These are phyloP conservation scores for Perithous albicinctus DNA, from an alignment of 2,888 invertebrate species.

Conservation along the genomic window DNA sequence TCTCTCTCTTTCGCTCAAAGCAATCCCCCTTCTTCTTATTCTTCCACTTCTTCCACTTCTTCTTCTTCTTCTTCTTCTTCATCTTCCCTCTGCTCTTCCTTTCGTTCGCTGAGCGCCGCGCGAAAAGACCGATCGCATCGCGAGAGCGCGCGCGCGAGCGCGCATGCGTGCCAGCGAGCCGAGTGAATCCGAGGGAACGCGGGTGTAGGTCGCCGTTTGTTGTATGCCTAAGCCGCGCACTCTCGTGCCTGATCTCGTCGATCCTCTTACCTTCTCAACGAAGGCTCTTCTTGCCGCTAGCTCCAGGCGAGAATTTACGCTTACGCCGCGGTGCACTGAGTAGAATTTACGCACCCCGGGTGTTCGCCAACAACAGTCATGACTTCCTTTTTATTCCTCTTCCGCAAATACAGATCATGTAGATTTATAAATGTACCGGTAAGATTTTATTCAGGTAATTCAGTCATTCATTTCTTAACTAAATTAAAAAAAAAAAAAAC, in stretches of 20 bases:
- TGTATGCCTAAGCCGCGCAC: conserved; percentile 36
- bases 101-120: conserved; percentile 49
- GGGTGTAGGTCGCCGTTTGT: conserved; percentile 47
- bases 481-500: no score
- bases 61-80: conserved; percentile 44
- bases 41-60: conserved; percentile 36
- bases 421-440: not conserved
- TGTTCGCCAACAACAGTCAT: not conserved
- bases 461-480: no score
- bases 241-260: conserved; percentile 42
- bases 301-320: conserved; percentile 46
- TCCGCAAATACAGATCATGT: conserved; percentile 6
- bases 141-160: conserved; percentile 23
- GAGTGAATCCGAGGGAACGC: conserved; percentile 55
- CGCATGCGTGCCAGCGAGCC: conserved; percentile 46
- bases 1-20: conserved; percentile 44
- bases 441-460: not conserved
- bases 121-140: conserved; percentile 61
- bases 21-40: conserved; percentile 46
- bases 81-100: conserved; percentile 32
- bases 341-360: conserved; percentile 61
- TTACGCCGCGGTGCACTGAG: conserved; percentile 29
- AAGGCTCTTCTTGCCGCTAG: not conserved
- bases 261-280: conserved; percentile 26
- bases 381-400: not conserved